These are phyloP conservation scores for Sakesphorus luctuosus DNA, from an alignment of 2,113 vertebrate genomes.

Conservation along the genomic window DNA sequence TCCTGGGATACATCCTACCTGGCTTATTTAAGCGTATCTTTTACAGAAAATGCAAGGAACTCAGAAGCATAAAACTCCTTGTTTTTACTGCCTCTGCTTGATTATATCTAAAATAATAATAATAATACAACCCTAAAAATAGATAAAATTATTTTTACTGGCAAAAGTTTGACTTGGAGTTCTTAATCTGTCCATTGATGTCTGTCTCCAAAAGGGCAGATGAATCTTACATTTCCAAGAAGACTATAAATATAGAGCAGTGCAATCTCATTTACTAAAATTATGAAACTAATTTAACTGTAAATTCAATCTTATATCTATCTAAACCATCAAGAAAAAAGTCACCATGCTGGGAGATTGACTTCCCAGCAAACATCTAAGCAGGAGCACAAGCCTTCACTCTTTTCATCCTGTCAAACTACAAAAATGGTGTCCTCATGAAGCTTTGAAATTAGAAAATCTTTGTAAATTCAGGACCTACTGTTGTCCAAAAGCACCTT, in stretches of 20 bases:
- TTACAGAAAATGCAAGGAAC: not conserved
- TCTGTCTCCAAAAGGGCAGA: slow-evolving; percentile 2
- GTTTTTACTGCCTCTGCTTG: not conserved
- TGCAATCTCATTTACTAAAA: slow-evolving; percentile 26
- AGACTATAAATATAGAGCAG: slow-evolving; percentile 30
- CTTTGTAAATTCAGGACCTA: not conserved
- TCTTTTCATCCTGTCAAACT: not conserved
- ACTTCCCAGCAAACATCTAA: not conserved
- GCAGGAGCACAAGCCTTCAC: not conserved
- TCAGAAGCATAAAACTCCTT: not conserved
- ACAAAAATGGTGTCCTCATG: not conserved
- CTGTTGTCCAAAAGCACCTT: not conserved
- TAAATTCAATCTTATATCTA: slow-evolving; percentile 41
- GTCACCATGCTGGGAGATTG: not conserved
- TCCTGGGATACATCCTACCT: not conserved
- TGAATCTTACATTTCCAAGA: slow-evolving; percentile 47
- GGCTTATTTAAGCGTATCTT: not conserved
- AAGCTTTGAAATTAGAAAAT: not conserved
- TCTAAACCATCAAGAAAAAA: not conserved
- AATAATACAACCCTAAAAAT: not conserved
- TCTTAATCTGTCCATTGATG: not conserved
- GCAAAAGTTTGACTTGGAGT: not conserved
- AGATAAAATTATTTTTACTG: not conserved
- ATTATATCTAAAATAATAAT: not conserved
- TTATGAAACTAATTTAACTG: slow-evolving; percentile 26